Evolutionary conservation across 2,113 vertebrate genomes (phyloP), one percentile per base, ranked within the genome.

Genomic region (Labeo rohita): DNA sequence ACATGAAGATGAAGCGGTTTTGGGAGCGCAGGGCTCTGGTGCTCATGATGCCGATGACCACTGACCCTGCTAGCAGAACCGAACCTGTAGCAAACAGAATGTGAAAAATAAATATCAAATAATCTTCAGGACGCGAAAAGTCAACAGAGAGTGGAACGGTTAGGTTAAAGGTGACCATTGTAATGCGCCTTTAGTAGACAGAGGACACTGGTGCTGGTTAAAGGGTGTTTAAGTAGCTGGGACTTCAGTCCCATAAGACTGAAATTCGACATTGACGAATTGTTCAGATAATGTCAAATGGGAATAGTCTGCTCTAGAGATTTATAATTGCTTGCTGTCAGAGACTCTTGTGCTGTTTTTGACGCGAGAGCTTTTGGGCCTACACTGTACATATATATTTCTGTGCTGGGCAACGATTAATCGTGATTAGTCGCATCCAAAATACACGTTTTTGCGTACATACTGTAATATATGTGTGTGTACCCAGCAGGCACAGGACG

Each of bases 1-100:
- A 87, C 95, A 95, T 95, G 89, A 95, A 95, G 10, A 94, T 87
- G 47, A 95, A 95, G 2, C 95, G 94, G 91, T 95, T 95, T 90
- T 95, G 94, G 23, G 63, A 76, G n/a, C 94, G 92, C 87, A 95
- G 91, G 6, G 81, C 90, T 4, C 89, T 86, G 0, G 90, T 94
- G 82, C 83, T 90, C 3, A 91, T 77, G 28, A 95, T 95, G 3
- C 89, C 92, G 13, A 95, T 8, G 8, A 92, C 93, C 70, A 95
- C 94, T 0, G 95, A 95, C 34, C 94, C 92, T 39, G 94, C 94
- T 1, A 95, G 88, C 3, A 93, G 88, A 86, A 90, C 91, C 7
- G 94, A 89, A 76, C 90, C 89, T 0, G 95, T 93, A 86, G 92
- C 95, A 49, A 95, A 95, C 39, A 94, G 21, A 2, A 94, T 89